Conservation (phyloP, 2,888 invertebrate species). For the Sarcophaga caerulescens region DNA sequence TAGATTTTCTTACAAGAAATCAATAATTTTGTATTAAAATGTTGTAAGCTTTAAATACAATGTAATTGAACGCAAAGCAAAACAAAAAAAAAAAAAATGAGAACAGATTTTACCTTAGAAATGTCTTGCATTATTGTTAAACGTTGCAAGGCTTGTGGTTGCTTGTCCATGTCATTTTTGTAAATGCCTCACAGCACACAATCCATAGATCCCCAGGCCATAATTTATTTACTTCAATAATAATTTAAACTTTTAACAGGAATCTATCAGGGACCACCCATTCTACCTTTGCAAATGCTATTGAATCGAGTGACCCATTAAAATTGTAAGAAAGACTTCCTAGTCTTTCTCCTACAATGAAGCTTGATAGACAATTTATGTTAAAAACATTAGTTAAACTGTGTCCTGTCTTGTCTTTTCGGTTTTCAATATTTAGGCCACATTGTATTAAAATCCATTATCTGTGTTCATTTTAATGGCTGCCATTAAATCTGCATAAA, state of each 20-base stretch:
- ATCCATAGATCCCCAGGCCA: conserved; percentile 1
- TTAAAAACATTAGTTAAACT: not conserved
- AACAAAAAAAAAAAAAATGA: not conserved
- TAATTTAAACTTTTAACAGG: too few species aligned
- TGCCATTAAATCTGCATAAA: conserved; percentile 50
- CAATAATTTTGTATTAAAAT: conserved; percentile 2
- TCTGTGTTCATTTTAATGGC: conserved; percentile 37
- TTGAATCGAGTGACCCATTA: not conserved
- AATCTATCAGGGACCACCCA: too few species aligned
- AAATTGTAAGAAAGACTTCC: not conserved
- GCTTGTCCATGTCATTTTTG: not conserved
- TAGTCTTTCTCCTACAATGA: not conserved
- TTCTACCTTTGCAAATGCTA: too few species aligned
- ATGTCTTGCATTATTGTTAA: not conserved
- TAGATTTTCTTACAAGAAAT: too few species aligned
- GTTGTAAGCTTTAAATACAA: too few species aligned
- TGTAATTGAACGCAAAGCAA: too few species aligned
- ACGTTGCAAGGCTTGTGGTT: not conserved
- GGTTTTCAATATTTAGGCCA: conserved; percentile 38
- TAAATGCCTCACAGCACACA: not conserved
- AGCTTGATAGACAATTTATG: not conserved
- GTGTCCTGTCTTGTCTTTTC: not conserved
- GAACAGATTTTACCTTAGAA: not conserved
- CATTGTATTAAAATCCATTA: conserved; percentile 53
- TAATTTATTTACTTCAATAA: conserved; percentile 3